These are phyloP conservation scores for Lasioglossum zephyrum DNA, from an alignment of 2,888 invertebrate genomes.

Conservation along the genomic window DNA sequence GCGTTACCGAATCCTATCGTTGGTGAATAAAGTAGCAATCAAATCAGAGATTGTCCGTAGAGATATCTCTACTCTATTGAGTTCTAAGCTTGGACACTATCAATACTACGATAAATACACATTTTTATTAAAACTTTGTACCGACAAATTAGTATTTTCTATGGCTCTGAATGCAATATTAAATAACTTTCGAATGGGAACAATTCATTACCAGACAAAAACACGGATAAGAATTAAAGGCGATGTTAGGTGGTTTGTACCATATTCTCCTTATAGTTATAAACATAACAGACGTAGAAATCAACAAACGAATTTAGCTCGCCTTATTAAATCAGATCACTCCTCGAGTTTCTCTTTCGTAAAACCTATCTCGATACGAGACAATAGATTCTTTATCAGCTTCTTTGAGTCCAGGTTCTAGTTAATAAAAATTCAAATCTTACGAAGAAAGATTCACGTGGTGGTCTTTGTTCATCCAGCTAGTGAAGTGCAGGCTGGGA, in stretches of 20 bases:
- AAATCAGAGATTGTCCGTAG: no score
- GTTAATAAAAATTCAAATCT: slow-evolving; percentile 1
- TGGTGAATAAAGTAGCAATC: no score
- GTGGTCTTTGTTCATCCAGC: neutral
- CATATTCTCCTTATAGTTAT: neutral
- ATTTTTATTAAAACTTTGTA: no score
- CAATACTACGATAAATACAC: no score
- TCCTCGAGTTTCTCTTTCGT: neutral
- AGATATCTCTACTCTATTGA: no score
- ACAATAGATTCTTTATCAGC: neutral
- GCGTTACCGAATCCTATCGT: no score
- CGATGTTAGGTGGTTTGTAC: neutral
- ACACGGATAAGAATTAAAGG: no score
- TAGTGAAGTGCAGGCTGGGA: neutral
- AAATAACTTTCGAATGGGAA: no score
- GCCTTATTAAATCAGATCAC: neutral
- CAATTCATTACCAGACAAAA: neutral
- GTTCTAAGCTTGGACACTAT: no score
- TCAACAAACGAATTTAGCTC: neutral
- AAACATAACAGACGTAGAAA: neutral
- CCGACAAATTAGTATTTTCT: no score
- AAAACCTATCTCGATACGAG: neutral
- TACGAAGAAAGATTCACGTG: neutral
- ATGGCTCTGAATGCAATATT: no score
- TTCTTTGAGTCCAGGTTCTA: neutral